Evolutionary conservation across 2,888 invertebrate genomes (phyloP).

Genomic region (Latheticus oryzae): DNA sequence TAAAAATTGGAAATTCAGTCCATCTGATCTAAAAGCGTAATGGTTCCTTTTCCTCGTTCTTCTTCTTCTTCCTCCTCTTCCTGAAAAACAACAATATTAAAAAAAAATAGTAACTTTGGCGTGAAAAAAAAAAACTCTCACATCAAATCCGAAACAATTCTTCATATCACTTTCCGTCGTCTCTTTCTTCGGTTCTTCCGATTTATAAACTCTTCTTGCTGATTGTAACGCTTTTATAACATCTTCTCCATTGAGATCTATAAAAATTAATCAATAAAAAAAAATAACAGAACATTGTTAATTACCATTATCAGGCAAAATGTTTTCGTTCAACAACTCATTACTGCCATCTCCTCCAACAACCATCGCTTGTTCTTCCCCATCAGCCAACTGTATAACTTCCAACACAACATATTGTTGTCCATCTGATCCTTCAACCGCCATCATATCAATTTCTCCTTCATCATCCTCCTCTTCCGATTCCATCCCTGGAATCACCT

Average conservation of each 20-base stretch:
- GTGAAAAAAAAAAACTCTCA: too few species aligned
- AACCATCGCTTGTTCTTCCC: constrained; percentile 75
- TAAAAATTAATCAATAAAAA: constrained; percentile 43
- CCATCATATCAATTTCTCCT: constrained; percentile 73
- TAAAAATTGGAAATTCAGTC: constrained; percentile 50
- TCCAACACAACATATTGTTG: constrained; percentile 92
- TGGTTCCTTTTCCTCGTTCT: constrained; percentile 57
- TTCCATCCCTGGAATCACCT: constrained; percentile 65
- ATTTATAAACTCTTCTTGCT: constrained; percentile 60
- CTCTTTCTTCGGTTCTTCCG: constrained; percentile 53
- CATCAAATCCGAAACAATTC: constrained; percentile 87
- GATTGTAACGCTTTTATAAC: constrained; percentile 64
- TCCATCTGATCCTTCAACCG: constrained; percentile 78
- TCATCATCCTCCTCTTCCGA: constrained; percentile 62
- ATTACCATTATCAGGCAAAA: constrained; percentile 61
- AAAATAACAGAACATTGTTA: background rate
- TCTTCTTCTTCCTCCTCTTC: constrained; percentile 65
- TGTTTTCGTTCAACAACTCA: constrained; percentile 65
- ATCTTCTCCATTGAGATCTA: constrained; percentile 65
- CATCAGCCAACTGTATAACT: constrained; percentile 81
- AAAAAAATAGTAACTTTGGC: constrained; percentile 9
- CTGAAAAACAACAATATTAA: constrained; percentile 38
- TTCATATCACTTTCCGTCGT: constrained; percentile 71
- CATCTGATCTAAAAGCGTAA: constrained; percentile 60
- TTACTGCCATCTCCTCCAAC: constrained; percentile 67